Base-by-base conservation (phyloP, 2,113 vertebrate genomes). In the Chloropsis hardwickii region DNA sequence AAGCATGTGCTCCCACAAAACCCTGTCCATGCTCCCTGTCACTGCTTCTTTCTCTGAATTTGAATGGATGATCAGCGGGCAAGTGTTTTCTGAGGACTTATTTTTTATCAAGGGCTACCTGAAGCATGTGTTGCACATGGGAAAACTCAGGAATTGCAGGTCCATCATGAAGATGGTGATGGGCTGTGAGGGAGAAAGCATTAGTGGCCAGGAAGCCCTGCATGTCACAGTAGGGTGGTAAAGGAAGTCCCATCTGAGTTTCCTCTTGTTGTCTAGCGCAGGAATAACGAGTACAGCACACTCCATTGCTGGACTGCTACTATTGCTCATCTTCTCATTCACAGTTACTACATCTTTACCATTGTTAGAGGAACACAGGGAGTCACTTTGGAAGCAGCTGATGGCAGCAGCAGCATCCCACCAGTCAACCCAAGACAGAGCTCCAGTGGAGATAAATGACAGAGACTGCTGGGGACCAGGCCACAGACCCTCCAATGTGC, bases 91-190 rank as follows among this genome's bases (percentile, higher is more conserved):
- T 40, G 14, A 45, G 17, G 23, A 25, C 6, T 81, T 78, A 4
- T 5, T 51, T 65, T 74, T 74, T 58, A 94, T 18, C 64, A 78
- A 87, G 25, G 35, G 21, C 35, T 79, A 39, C 14, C 53, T 50
- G 33, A 92, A 76, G 22, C 9, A 21, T 13, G 14, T 0, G 0
- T 19, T 88, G 33, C 40, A 60, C 7, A 3, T 2, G 7, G 16
- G 14, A 58, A 78, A 89, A 70, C 18, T 73, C 22, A 78, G 65
- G 31, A 87, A 62, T 24, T 66, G 45, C 12, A 62, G 23, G 9
- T 42, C 64, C 15, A 13, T 23, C 27, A 11, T 2, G 40, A 14
- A 85, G 47, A 51, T 6, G 5, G 62, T 9, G 24, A 45, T 42
- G 69, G 50, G 56, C 72, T 42, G 15, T 3, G 4, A 61, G 37